Evolutionary conservation across 1,140 invertebrate species (phyloP), one percentile per base, ranked within the genome.

Genomic region (Ladona fulva): DNA sequence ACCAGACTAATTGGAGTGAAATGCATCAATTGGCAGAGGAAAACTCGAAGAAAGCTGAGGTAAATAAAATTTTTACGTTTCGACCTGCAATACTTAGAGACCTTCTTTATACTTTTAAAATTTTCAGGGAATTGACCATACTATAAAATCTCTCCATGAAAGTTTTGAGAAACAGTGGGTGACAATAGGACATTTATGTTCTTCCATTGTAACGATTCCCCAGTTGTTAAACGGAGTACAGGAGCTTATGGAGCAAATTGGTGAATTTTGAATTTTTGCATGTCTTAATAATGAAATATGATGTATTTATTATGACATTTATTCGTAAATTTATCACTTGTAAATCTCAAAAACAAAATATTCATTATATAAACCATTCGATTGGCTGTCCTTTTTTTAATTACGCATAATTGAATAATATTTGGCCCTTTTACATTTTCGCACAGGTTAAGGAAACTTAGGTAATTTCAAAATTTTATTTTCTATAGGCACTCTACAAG

Each of bases 1-100:
- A 89, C 83, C 90, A 92, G 82, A 83, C 87, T 42, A 85, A 89
- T 76, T 93, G 91, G 91, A 87, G 87, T 80, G 88, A 90, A 79
- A 79, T 92, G 22, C 91, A 92, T 80, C 83, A 87, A 77, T 82
- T 89, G 19, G 88, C 89, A 59, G 90, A 92, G 82, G 86, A 89
- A 78, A 92, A 91, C 85, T 88, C 90, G 1, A 84, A 84, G 78
- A 86, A 86, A 80, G 89, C 89, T 24, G 86, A 88, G 81, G 84
- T 84, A 81, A 80, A 59, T 78, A 76, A 79, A 24, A 22, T 24
- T 44, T 24, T 37, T 73, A 76, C 75, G 22, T 19, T 19, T 24
- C 19, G 29, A 19, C 22, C 7, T 37, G 22, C 25, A 25, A 75
- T 42, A 78, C 12, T 75, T 10, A 25, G n/a, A 12, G 19, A 66